phyloP scores from a whole-genome alignment of 1,140 invertebrate genomes.

The Brachionus koreanus region DNA sequence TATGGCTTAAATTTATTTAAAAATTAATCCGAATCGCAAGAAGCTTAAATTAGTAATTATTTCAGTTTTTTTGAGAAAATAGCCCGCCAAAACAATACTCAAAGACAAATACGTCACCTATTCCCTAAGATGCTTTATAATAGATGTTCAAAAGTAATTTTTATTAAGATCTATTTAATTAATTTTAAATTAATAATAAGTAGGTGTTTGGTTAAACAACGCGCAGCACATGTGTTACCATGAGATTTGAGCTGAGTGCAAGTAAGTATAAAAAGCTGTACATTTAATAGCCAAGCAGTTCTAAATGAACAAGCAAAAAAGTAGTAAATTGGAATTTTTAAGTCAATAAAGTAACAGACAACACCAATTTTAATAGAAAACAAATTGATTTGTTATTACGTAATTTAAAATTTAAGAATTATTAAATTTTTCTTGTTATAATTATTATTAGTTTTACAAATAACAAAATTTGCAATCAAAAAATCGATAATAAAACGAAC shows the following conservation, averaged over 20 bases:
- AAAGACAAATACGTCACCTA: neutral
- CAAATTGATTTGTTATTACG: neutral
- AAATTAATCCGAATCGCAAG: neutral
- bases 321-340: neutral
- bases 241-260: neutral
- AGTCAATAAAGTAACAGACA: neutral
- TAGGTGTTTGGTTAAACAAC: too few relatives aligned
- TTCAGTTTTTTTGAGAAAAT: neutral
- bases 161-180: too few relatives aligned
- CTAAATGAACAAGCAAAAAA: neutral
- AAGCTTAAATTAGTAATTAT: neutral
- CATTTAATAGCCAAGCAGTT: neutral
- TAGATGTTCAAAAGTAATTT: too few relatives aligned
- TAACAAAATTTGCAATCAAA: neutral
- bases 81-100: neutral
- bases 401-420: neutral
- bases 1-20: neutral
- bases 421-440: neutral
- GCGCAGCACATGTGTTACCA: neutral
- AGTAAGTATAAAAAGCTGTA: neutral
- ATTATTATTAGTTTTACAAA: slow-evolving; percentile 3
- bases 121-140: neutral
- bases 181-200: too few relatives aligned
- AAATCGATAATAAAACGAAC: slow-evolving; percentile 3
- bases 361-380: neutral